phyloP scores from a whole-genome alignment of 2,113 vertebrate species.

The Pyrgilauda ruficollis region DNA sequence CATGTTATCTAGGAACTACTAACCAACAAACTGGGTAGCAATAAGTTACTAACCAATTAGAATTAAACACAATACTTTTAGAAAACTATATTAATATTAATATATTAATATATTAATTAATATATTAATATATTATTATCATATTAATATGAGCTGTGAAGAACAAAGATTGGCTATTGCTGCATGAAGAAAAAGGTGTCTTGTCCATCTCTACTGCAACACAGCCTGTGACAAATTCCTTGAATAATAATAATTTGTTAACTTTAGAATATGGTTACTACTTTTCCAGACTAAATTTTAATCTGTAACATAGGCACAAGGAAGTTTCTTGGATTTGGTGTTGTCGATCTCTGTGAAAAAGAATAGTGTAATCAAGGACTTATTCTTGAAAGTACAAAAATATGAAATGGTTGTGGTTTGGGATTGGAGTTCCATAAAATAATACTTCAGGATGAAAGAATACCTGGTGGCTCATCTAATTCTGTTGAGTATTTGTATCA shows the following conservation, averaged over 20 bases:
- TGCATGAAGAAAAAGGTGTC: neutral
- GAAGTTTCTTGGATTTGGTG: neutral
- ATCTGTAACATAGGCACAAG: neutral
- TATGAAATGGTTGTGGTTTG: neutral
- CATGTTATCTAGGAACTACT: neutral
- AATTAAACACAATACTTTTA: neutral
- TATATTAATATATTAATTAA: too few species aligned
- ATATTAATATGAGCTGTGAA: neutral
- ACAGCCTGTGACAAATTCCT: neutral
- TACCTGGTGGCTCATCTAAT: neutral
- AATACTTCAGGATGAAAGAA: neutral
- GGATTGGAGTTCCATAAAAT: neutral
- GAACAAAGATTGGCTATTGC: neutral
- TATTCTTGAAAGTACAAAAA: neutral
- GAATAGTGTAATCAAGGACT: neutral
- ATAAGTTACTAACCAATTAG: neutral
- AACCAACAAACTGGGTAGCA: neutral
- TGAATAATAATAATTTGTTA: neutral
- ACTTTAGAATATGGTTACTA: neutral
- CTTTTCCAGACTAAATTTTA: neutral
- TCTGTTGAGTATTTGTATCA: neutral
- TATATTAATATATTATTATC: too few species aligned
- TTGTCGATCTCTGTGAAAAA: neutral
- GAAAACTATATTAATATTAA: neutral
- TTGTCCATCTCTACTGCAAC: neutral